Percentiles rank a stretch among this genome's conserved stretches.
Evolutionary conservation across 2,888 invertebrate genomes (phyloP).

Genomic region (Habroteleia sp.): DNA sequence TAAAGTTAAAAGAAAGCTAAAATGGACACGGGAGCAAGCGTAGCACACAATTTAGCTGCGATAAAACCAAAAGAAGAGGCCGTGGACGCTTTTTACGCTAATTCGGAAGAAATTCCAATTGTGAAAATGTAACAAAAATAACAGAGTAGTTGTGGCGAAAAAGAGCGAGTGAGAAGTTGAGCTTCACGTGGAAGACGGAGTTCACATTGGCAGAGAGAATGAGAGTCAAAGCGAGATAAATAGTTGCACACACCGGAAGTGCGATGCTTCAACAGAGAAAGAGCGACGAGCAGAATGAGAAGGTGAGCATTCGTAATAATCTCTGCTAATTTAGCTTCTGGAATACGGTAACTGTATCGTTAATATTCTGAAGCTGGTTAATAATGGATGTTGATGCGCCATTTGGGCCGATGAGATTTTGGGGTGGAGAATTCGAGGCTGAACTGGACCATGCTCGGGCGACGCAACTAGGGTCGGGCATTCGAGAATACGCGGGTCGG

Average conservation of each 20-base stretch:
- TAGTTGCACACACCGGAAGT: constrained; percentile 60
- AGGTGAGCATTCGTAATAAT: constrained; percentile 79
- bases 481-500: constrained; percentile 70
- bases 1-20: constrained; percentile 45
- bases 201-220: constrained; percentile 17
- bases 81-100: constrained; percentile 12
- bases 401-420: constrained; percentile 81
- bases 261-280: constrained; percentile 69
- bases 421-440: constrained; percentile 75
- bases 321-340: constrained; percentile 80
- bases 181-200: neutral
- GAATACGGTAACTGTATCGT: constrained; percentile 80
- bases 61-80: constrained; percentile 36
- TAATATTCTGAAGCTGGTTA: constrained; percentile 80
- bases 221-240: constrained; percentile 53
- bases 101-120: constrained; percentile 55
- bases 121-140: constrained; percentile 40
- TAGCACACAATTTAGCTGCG: constrained; percentile 40
- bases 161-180: constrained; percentile 8
- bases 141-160: constrained; percentile 23
- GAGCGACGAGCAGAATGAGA: constrained; percentile 58
- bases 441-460: constrained; percentile 72
- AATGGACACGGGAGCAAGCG: constrained; percentile 36
- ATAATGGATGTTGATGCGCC: constrained; percentile 81
- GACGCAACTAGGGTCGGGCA: constrained; percentile 65